Percentiles rank a stretch among this genome's conserved stretches.
These are phyloP conservation scores for Gobio gobio DNA, from an alignment of 2,113 vertebrate genomes.

Conservation along the genomic window DNA sequence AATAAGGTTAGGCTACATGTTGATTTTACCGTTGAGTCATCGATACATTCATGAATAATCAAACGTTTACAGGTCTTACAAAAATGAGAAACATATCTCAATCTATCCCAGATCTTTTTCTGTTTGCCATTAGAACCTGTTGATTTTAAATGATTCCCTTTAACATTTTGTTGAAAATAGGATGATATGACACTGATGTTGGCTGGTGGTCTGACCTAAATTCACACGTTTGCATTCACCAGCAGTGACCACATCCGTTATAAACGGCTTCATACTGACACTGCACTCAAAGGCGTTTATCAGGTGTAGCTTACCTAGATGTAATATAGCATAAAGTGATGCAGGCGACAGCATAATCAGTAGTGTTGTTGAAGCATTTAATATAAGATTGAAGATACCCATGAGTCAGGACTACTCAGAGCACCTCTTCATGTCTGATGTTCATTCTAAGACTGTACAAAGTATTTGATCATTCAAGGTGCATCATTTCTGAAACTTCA, in stretches of 20 bases:
- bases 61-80: background rate
- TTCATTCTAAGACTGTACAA: too few species aligned
- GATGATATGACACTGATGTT: background rate
- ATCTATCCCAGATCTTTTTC: background rate
- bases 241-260: background rate
- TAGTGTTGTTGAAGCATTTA: background rate
- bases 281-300: background rate
- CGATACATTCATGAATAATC: background rate
- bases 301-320: background rate
- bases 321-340: background rate
- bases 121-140: conserved; percentile 1
- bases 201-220: conserved; percentile 35
- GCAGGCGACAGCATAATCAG: background rate
- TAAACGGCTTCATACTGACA: background rate
- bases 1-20: background rate
- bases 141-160: background rate
- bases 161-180: too few species aligned
- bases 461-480: too few species aligned
- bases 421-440: background rate
- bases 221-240: conserved; percentile 24
- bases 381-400: background rate
- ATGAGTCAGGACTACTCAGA: too few species aligned
- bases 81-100: too few species aligned
- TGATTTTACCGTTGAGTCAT: background rate
- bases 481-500: too few species aligned